Conservation (phyloP, 1,140 invertebrate species). For the Helicorthomorpha holstii region DNA sequence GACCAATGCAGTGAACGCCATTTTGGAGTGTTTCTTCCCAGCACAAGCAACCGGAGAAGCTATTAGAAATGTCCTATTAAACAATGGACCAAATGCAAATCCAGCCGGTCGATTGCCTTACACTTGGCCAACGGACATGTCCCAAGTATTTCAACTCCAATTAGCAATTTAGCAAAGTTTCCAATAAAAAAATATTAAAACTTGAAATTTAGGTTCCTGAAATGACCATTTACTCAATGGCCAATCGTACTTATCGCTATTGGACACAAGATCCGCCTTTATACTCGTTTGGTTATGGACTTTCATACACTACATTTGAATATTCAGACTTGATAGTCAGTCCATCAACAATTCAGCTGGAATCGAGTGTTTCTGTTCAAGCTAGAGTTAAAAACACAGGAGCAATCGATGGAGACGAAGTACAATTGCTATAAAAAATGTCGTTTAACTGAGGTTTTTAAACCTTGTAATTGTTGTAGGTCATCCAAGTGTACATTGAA, state of each 20-base stretch:
- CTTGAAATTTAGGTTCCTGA: slow-evolving; percentile 16
- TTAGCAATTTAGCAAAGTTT: neutral
- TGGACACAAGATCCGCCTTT: slow-evolving; percentile 15
- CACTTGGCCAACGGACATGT: slow-evolving; percentile 17
- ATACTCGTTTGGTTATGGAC: slow-evolving; percentile 24
- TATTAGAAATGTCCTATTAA: slow-evolving; percentile 15
- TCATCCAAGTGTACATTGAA: slow-evolving; percentile 20
- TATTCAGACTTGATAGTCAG: slow-evolving; percentile 15
- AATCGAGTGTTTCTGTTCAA: slow-evolving; percentile 10
- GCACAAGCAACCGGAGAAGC: slow-evolving; percentile 22
- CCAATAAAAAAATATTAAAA: neutral
- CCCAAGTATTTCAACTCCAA: slow-evolving; percentile 8
- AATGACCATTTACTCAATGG: slow-evolving; percentile 24
- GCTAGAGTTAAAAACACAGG: slow-evolving; percentile 18
- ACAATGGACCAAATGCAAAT: slow-evolving; percentile 13
- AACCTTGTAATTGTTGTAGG: slow-evolving; percentile 12
- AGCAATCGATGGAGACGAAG: slow-evolving; percentile 18
- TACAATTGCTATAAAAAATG: slow-evolving; percentile 9
- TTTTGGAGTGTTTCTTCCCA: slow-evolving; percentile 22
- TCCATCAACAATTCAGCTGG: slow-evolving; percentile 11
- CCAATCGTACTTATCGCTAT: slow-evolving; percentile 22
- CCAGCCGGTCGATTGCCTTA: slow-evolving; percentile 20
- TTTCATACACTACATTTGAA: slow-evolving; percentile 22
- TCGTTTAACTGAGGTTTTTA: slow-evolving; percentile 2
- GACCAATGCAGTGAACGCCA: slow-evolving; percentile 14